Evolutionary conservation across 2,797 vertebrate species (phyloP).

Genomic region (Loriculus beryllinus): DNA sequence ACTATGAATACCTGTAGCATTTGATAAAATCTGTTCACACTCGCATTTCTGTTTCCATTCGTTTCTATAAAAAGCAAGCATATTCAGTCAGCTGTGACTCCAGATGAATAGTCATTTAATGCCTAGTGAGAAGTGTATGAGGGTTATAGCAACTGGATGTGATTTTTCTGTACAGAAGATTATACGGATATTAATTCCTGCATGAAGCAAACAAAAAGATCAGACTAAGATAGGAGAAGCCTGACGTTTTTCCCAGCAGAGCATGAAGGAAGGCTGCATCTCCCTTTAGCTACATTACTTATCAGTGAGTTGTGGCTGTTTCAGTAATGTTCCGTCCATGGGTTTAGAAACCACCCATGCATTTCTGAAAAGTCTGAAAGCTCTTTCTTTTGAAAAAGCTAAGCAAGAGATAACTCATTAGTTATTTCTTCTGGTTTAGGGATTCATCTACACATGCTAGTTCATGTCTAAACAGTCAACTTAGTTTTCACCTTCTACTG

Average conservation of each 20-base stretch:
- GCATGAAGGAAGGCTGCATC: background rate
- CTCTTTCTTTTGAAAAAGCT: background rate
- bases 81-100: background rate
- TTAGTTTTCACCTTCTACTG: background rate
- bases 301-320: background rate
- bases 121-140: background rate
- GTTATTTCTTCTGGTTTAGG: background rate
- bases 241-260: background rate
- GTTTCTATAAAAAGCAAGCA: background rate
- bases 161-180: background rate
- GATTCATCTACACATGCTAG: background rate
- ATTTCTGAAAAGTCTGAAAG: background rate
- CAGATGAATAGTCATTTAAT: background rate
- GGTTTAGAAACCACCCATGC: background rate
- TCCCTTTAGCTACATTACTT: background rate
- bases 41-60: background rate
- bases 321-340: background rate
- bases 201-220: background rate
- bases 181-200: accelerated
- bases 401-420: background rate
- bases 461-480: background rate
- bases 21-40: background rate
- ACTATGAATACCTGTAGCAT: background rate
- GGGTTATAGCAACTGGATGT: background rate
- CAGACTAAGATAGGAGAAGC: background rate